Percentiles rank a stretch among this genome's conserved stretches.
These are phyloP conservation scores for Lycocerus yunnanus DNA, from an alignment of 2,888 invertebrate species.

Conservation along the genomic window DNA sequence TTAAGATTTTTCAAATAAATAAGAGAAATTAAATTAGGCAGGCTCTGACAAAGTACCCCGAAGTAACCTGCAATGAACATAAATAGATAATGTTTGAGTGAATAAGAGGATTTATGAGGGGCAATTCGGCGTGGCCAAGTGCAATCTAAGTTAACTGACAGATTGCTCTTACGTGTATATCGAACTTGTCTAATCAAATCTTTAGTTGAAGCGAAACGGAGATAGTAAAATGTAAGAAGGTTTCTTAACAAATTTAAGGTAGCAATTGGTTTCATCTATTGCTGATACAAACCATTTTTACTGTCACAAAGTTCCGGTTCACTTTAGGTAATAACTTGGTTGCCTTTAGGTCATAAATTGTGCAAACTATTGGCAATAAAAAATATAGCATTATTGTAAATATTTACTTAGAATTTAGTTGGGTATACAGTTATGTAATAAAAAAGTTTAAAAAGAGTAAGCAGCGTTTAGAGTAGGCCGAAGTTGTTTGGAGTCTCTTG, in stretches of 20 bases:
- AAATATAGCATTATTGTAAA: neutral
- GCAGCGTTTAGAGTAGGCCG: too few relatives aligned
- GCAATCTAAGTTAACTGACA: constrained; percentile 36
- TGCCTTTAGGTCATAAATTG: neutral
- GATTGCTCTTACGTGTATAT: constrained; percentile 9
- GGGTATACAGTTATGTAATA: neutral
- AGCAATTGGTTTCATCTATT: constrained; percentile 27
- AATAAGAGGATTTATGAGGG: constrained; percentile 48
- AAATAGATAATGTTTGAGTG: constrained; percentile 48
- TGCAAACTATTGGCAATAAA: neutral
- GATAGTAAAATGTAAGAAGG: constrained; percentile 5
- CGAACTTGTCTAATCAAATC: constrained; percentile 10
- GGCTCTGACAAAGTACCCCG: constrained; percentile 44
- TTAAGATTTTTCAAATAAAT: constrained; percentile 21
- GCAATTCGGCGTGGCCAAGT: constrained; percentile 43
- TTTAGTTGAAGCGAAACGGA: constrained; percentile 18
- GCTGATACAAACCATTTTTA: constrained; percentile 23
- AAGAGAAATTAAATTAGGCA: constrained; percentile 35
- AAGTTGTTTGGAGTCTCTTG: too few relatives aligned
- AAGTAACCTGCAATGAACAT: constrained; percentile 45
- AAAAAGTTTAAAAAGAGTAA: neutral
- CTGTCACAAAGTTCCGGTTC: constrained; percentile 24
- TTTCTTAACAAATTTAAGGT: constrained; percentile 11
- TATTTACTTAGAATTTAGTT: neutral
- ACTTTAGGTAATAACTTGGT: constrained; percentile 19